Conservation (phyloP, 1,140 invertebrate genomes). For the Platyscapa corneri region DNA sequence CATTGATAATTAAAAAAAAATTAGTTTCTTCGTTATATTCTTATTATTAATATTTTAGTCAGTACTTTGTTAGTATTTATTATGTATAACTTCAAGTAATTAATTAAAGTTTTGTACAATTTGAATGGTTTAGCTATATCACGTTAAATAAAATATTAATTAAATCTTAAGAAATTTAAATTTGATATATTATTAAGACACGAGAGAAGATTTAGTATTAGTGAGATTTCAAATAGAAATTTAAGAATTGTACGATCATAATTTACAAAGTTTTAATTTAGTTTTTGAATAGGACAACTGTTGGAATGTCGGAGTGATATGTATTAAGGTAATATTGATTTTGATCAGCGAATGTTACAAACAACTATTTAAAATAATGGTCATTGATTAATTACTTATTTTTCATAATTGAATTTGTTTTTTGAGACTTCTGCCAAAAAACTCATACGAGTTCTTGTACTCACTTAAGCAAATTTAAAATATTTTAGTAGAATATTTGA, state of each 20-base stretch:
- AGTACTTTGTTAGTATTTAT: too few relatives aligned
- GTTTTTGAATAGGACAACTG: not conserved
- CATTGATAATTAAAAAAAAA: too few relatives aligned
- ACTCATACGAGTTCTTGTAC: too few relatives aligned
- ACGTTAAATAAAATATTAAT: not conserved
- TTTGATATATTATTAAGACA: too few relatives aligned
- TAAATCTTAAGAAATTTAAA: not conserved
- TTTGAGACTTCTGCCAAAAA: not conserved
- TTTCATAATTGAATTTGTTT: not conserved
- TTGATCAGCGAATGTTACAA: conserved; percentile 3
- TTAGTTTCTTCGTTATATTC: too few relatives aligned
- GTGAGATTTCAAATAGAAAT: not conserved
- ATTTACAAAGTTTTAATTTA: not conserved
- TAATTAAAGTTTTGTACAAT: too few relatives aligned
- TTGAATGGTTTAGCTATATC: too few relatives aligned
- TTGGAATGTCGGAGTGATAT: conserved; percentile 27
- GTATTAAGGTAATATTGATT: not conserved
- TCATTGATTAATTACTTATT: not conserved
- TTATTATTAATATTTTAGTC: too few relatives aligned
- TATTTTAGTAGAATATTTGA: too few relatives aligned
- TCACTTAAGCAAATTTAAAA: too few relatives aligned
- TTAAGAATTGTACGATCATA: conserved; percentile 1
- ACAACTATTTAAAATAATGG: not conserved
- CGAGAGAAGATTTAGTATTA: too few relatives aligned
- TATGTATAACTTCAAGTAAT: too few relatives aligned